Evolutionary conservation across 2,797 vertebrate species (phyloP).

Genomic region (Chaenodraco wilsoni): DNA sequence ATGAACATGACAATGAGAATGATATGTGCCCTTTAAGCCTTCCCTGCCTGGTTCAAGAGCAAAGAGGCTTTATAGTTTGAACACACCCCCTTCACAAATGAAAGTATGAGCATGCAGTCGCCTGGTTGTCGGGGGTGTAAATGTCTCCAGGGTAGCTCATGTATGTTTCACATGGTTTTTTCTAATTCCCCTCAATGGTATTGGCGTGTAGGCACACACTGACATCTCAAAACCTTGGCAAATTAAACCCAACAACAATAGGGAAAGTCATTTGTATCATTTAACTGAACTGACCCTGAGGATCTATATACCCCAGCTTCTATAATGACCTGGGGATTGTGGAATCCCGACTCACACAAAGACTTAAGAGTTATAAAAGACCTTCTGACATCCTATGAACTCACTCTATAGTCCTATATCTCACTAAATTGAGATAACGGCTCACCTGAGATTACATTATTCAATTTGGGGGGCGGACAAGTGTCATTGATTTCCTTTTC

Average conservation of each 20-base stretch:
- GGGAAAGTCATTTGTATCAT: not conserved
- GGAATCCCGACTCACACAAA: conserved; percentile 16
- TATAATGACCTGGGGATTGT: conserved; percentile 16
- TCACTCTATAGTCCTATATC: conserved; percentile 32
- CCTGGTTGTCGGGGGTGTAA: not conserved
- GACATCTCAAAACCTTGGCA: not conserved
- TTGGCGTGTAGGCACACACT: not conserved
- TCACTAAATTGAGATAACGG: conserved; percentile 51
- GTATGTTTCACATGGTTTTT: not conserved
- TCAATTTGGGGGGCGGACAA: conserved; percentile 46
- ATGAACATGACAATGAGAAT: no score
- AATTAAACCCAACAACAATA: not conserved
- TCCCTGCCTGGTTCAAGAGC: no score
- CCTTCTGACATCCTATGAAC: conserved; percentile 10
- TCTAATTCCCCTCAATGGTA: not conserved
- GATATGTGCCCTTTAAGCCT: no score
- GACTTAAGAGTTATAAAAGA: conserved; percentile 20
- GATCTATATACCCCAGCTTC: conserved; percentile 18
- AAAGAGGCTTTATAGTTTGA: no score
- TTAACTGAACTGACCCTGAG: conserved; percentile 8
- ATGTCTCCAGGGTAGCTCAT: not conserved
- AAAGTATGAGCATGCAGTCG: no score
- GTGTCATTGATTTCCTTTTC: conserved; percentile 55
- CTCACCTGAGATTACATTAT: conserved; percentile 50
- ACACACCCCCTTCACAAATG: no score